Base-by-base conservation (phyloP, 2,888 invertebrate genomes). In the Apocheima hispidaria region DNA sequence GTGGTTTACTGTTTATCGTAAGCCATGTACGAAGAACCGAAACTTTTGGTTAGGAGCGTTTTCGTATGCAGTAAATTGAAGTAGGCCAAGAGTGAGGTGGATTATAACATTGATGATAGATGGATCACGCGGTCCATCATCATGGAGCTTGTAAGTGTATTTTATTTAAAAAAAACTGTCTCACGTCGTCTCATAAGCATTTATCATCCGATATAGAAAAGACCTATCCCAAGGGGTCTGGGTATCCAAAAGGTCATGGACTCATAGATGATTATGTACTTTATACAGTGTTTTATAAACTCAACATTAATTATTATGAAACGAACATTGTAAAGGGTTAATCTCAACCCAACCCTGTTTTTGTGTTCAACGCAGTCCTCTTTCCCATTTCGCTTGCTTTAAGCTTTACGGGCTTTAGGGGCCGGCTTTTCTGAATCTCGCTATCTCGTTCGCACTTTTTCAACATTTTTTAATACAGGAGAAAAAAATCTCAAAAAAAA, bases 1-100 rank as follows among this genome's bases (percentile, higher is more conserved):
- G 41, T 26, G 23, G 48, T 40, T 40, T 12, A 9, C 16, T 55
- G 20, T 46, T 46, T 14, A 12, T 38, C 26, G 51, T 51, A 43
- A 58, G 41, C 41, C 21, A 49, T 21, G 14, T 21, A 38, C 7
- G n/a, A 41, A 18, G 38, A 20, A 20, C 10, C 20, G 14, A 10
- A 36, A 16, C 14, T 16, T 36, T 36, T 36, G 1, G 14, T 14
- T 4, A 16, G 36, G 6, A 36, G 30, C n/a, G n/a, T n/a, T 36
- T 20, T 20, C 4, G 10, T 4, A 12, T 40, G 20, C 12, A 9
- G 40, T 12, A 40, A 10, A 40, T 20, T 10, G 20, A 20, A 10
- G 18, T 16, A 20, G 36, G 16, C n/a, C 18, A 18, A 18, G 38
- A 18, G n/a, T n/a, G n/a, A n/a, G n/a, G n/a, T n/a, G n/a, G n/a